Percentiles rank a stretch among this genome's conserved stretches.
phyloP scores from a whole-genome alignment of 2,113 vertebrate genomes.

The Kryptolebias marmoratus region DNA sequence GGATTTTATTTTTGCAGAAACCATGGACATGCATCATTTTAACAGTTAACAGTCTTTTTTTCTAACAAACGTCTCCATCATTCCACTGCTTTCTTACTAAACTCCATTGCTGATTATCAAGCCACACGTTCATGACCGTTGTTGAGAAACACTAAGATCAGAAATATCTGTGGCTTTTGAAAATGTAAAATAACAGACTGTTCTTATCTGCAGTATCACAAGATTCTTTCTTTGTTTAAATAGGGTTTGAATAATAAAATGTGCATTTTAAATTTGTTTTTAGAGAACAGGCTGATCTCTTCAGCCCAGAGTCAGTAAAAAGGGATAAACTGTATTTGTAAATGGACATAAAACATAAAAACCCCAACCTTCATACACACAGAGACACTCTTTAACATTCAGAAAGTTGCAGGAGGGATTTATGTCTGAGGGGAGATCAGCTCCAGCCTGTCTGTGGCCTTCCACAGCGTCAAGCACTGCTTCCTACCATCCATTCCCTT shows the following conservation, averaged over 20 bases:
- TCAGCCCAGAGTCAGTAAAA: conserved; percentile 40
- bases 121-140: no score
- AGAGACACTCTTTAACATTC: not conserved
- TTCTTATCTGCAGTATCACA: no score
- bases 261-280: not conserved
- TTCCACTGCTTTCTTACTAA: no score
- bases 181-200: no score
- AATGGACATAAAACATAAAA: conserved; percentile 22
- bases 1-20: not conserved
- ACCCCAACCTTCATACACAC: not conserved
- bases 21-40: not conserved
- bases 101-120: no score
- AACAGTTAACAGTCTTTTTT: no score
- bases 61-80: no score
- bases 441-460: conserved; percentile 29
- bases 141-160: no score
- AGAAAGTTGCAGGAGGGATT: conserved; percentile 32
- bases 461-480: conserved; percentile 9
- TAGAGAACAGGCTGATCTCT: conserved; percentile 40
- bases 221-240: no score
- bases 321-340: conserved; percentile 7
- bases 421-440: conserved; percentile 21
- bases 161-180: no score
- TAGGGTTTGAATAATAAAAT: not conserved
- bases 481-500: not conserved